These are phyloP conservation scores for Melanocharis versteri DNA, from an alignment of 2,113 vertebrate genomes.

Conservation along the genomic window DNA sequence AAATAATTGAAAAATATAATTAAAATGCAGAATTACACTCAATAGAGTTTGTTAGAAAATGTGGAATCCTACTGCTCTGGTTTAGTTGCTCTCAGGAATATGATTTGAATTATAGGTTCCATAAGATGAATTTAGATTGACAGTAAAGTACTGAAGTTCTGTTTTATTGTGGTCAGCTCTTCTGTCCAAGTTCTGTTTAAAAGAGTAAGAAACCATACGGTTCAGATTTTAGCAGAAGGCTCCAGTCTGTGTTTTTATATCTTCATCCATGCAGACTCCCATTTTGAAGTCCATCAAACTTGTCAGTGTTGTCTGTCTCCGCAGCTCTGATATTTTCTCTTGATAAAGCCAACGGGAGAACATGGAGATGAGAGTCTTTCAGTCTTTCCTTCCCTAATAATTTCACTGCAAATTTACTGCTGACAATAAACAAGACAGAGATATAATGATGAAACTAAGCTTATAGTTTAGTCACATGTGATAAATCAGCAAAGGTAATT, in stretches of 20 bases:
- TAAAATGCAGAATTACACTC: neutral
- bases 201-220: neutral
- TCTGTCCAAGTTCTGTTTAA: neutral
- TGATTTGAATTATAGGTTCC: neutral
- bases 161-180: neutral
- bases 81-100: neutral
- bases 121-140: slow-evolving; percentile 2
- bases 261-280: neutral
- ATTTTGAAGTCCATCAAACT: neutral
- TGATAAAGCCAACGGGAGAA: neutral
- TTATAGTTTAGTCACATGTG: neutral
- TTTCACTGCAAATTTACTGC: neutral
- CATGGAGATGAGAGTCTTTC: neutral
- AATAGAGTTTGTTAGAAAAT: neutral
- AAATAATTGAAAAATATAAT: neutral
- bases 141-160: neutral
- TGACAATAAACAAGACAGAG: neutral
- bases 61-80: neutral
- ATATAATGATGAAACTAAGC: neutral
- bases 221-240: neutral
- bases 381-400: neutral
- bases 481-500: neutral
- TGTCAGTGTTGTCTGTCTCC: neutral
- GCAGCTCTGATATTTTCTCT: neutral
- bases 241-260: neutral